Conservation (phyloP, 1,140 invertebrate genomes). For the Bombus picipes region DNA sequence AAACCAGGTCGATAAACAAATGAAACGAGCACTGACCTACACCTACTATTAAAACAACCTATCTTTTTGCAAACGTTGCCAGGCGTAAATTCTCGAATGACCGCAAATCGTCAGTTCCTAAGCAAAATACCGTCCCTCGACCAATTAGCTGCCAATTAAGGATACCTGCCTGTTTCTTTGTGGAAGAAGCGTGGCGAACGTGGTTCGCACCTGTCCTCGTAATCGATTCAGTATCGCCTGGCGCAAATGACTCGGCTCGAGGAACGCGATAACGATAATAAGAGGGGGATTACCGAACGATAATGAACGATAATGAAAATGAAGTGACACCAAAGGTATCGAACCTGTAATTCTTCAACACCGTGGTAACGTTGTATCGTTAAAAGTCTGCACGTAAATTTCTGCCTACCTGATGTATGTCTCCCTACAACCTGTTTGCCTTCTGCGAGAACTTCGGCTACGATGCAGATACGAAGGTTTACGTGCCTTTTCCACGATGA, state of each 20-base stretch:
- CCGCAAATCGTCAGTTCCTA: neutral
- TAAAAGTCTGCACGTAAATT: neutral
- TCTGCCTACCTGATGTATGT: no score
- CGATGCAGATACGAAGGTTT: neutral
- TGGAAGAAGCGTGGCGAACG: neutral
- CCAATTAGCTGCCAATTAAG: neutral
- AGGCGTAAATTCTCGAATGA: neutral
- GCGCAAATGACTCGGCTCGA: neutral
- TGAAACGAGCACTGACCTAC: neutral
- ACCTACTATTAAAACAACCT: neutral
- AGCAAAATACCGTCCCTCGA: neutral
- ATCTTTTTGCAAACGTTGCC: neutral
- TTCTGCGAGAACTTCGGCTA: no score
- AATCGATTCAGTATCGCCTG: conserved; percentile 10
- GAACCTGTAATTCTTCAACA: neutral
- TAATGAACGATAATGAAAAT: conserved; percentile 14
- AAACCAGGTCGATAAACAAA: neutral
- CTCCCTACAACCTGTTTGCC: neutral
- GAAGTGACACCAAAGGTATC: neutral
- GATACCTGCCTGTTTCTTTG: neutral
- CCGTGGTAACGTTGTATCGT: no score
- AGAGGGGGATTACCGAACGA: conserved; percentile 6
- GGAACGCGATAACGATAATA: conserved; percentile 21
- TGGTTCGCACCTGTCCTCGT: conserved; percentile 17
- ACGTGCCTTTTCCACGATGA: neutral